These are phyloP conservation scores for Magallana gigas DNA, from an alignment of 1,140 invertebrate genomes.

Conservation along the genomic window DNA sequence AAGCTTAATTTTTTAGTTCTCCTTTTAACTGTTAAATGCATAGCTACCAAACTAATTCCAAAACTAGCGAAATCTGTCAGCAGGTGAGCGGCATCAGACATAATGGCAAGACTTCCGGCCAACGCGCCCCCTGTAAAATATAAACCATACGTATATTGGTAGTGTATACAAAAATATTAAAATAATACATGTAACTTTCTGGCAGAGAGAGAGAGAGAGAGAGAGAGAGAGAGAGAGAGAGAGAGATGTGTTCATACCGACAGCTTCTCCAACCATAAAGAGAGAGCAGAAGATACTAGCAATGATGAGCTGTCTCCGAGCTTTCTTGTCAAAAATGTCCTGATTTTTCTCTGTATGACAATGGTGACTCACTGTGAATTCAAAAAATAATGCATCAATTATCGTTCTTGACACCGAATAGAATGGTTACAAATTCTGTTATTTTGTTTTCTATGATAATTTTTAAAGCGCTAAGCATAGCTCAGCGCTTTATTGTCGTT, in stretches of 20 bases:
- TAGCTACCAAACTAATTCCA: conserved; percentile 96
- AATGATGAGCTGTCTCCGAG: conserved; percentile 90
- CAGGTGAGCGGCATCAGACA: conserved; percentile 97
- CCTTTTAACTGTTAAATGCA: conserved; percentile 93
- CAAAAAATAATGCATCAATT: neutral
- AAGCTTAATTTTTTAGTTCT: conserved; percentile 91
- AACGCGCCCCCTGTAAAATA: conserved; percentile 88
- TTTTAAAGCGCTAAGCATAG: too few relatives aligned
- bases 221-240: conserved; percentile 9
- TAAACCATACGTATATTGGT: too few relatives aligned
- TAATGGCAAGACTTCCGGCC: conserved; percentile 96
- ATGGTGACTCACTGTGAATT: conserved; percentile 64
- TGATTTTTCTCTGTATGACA: conserved; percentile 65
- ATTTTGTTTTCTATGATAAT: too few relatives aligned
- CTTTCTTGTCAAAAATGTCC: conserved; percentile 76
- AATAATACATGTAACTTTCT: neutral
- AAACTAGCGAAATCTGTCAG: conserved; percentile 98
- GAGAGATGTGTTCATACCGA: conserved; percentile 82
- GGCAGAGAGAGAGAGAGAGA: conserved; percentile 34
- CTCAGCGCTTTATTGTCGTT: too few relatives aligned
- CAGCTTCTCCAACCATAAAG: conserved; percentile 95
- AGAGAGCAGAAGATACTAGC: conserved; percentile 93
- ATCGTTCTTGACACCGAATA: too few relatives aligned
- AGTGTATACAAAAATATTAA: neutral
- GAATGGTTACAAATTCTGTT: too few relatives aligned